Base-by-base conservation (phyloP, 1,140 invertebrate genomes). In the Tetramorium simillimum region DNA sequence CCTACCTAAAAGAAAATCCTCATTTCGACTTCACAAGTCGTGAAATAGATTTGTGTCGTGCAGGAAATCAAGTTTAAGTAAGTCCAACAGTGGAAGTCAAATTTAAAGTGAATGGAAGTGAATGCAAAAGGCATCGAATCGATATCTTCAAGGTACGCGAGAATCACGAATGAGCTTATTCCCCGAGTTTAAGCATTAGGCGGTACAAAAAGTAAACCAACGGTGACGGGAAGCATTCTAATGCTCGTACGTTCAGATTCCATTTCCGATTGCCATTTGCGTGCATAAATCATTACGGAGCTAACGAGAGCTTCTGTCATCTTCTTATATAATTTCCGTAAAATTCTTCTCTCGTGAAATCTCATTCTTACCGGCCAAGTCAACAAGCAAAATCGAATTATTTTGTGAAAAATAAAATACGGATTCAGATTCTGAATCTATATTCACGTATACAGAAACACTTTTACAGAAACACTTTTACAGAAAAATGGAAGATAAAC, bases 141-240 rank as follows among this genome's bases (percentile, higher is more conserved):
- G n/a, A n/a, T n/a, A n/a, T n/a, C n/a, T n/a, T n/a, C n/a, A n/a
- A n/a, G n/a, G n/a, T n/a, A 90, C 89, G 80, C 86, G 85, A 73
- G 85, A 87, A 86, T 85, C 80, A 84, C 80, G 80, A 84, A 75
- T 84, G 69, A 75, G 67, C 80, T 73, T 60, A 37, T 24, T 56
- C 69, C 12, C 69, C 4, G 80, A 75, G 80, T 84, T 60, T 84
- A 73, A 69, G 69, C 53, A 60, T 60, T 73, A 75, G 69, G 10
- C 21, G 60, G 4, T 28, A 28, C 46, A 28, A 51, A 63, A 75
- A 24, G 65, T 53, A 67, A 51, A 80, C 12, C 33, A 80, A 85
- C 51, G 12, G 37, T 12, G 40, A 73, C 67, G 53, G 43, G 14
- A 58, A 28, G 53, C 24, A 72, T 56, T 69, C 21, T 49, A 53